Evolutionary conservation across 2,113 vertebrate species (phyloP), one percentile per base, ranked within the genome.

Genomic region (Oncorhynchus masou): DNA sequence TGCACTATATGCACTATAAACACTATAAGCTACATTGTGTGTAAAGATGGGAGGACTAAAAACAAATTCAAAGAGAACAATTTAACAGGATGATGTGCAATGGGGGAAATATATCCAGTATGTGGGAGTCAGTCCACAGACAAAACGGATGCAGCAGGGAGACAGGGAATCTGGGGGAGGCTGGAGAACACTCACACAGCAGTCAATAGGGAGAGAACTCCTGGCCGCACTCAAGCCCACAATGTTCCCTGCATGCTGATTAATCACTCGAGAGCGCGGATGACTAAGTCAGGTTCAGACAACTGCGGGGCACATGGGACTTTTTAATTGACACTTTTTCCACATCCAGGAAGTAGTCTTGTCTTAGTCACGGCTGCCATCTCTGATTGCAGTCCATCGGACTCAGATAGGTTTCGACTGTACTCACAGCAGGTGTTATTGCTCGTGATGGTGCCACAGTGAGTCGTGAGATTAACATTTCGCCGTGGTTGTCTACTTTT

Each of bases 331-430:
- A 79, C 71, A 83, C 85, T 79, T 77, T 68, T 68, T 78, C 82
- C 86, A 84, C 80, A 87, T 87, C 76, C 71, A 78, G 73, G 64
- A 84, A 16, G 82, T 76, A 69, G 81, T 86, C 77, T 76, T 20
- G 81, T 82, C 83, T 90, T 88, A 88, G 90, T 90, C 84, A 87
- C 80, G 85, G 87, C 86, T 88, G 88, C 85, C 79, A 83, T 87
- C 87, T 80, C 66, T 71, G 79, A 75, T 74, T 54, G 65, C 78
- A 74, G 74, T 81, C 85, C 88, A 84, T 84, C 82, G 82, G 85
- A 83, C 77, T 73, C 62, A 79, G 57, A 19, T 31, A 84, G n/a
- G 11, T 76, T 84, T 77, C 67, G 78, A 78, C 79, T 54, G 79
- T 83, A 60, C 68, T 74, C 87, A 87, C 60, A 82, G 83, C 76